phyloP scores from a whole-genome alignment of 2,888 invertebrate species.

The Rotaria sp. region DNA sequence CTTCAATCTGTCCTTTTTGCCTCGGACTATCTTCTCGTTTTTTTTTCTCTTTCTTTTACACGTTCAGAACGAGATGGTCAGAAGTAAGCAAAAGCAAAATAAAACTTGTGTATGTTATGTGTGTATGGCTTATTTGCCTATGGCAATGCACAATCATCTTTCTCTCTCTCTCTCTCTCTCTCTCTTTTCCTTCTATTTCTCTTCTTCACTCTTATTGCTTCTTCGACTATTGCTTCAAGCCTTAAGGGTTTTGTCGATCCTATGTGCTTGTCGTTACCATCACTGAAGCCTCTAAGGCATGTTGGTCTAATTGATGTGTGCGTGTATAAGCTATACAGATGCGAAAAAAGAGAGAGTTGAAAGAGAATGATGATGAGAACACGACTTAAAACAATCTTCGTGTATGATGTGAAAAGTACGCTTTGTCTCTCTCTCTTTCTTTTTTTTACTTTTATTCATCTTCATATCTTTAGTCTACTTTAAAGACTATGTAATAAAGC shows the following conservation, averaged over 20 bases:
- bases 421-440: neutral
- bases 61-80: neutral
- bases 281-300: neutral
- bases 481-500: neutral
- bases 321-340: neutral
- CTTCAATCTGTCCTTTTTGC: neutral
- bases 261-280: neutral
- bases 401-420: neutral
- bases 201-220: slow-evolving; percentile 9
- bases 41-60: neutral
- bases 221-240: neutral
- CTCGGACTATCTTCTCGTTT: neutral
- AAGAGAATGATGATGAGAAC: neutral
- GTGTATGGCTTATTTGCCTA: neutral
- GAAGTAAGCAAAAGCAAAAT: neutral
- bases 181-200: neutral
- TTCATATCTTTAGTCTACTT: neutral
- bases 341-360: neutral
- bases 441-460: neutral
- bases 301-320: slow-evolving; percentile 19
- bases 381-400: neutral
- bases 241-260: neutral
- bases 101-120: neutral
- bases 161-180: neutral
- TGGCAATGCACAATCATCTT: neutral